phyloP scores from a whole-genome alignment of 35 echinoderm and acorn worm genomes.

The Lytechinus variegatus region DNA sequence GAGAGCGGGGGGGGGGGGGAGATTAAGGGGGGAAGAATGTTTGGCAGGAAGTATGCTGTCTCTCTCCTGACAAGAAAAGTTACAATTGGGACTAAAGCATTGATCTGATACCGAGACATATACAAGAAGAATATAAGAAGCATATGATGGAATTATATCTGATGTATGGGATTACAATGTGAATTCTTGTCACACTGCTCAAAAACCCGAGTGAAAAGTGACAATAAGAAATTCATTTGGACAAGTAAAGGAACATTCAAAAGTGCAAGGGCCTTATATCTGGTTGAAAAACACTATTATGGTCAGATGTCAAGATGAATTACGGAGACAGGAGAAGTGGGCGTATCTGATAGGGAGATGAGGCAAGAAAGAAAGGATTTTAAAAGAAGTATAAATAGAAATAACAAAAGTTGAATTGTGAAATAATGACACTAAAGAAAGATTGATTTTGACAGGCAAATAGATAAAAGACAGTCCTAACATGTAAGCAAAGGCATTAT shows the following conservation, averaged over 20 bases:
- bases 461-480: not conserved
- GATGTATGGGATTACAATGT: not conserved
- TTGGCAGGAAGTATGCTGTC: not conserved
- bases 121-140: not conserved
- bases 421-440: not conserved
- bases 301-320: not conserved
- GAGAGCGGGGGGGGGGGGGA: not conserved
- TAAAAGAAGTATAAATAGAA: not conserved
- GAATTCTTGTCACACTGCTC: not conserved
- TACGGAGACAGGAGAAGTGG: not conserved
- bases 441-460: not conserved
- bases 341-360: not conserved
- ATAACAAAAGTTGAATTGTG: no score
- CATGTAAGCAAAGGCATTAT: no score
- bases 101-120: not conserved
- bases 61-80: not conserved
- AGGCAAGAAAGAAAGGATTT: not conserved
- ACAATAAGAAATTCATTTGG: not conserved
- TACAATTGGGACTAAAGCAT: not conserved
- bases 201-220: not conserved
- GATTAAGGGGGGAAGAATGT: not conserved
- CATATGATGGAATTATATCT: not conserved
- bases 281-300: not conserved
- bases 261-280: slow-evolving; percentile 1
- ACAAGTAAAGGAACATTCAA: not conserved